Percentiles rank a stretch among this genome's conserved stretches.
phyloP scores from a whole-genome alignment of 1,140 invertebrate genomes.

The Cydia splendana region DNA sequence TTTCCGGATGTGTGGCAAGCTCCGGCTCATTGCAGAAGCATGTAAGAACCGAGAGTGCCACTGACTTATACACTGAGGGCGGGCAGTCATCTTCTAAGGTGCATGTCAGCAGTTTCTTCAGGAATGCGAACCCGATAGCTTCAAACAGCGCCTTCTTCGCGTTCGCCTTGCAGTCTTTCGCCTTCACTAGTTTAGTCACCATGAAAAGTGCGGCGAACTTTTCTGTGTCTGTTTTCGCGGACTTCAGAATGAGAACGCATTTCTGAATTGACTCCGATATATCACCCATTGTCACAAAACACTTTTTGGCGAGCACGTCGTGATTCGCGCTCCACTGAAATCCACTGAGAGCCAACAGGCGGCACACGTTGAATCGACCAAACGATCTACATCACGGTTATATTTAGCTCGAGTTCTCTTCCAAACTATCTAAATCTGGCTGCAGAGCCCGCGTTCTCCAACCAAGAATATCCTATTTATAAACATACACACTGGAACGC shows the following conservation, averaged over 20 bases:
- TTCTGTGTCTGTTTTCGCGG: conserved; percentile 91
- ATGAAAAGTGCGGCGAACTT: conserved; percentile 95
- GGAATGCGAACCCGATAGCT: conserved; percentile 92
- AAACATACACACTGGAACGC: conserved; percentile 69
- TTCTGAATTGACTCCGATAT: conserved; percentile 90
- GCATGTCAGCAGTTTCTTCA: conserved; percentile 88
- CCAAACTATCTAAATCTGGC: conserved; percentile 80
- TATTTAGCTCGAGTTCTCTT: conserved; percentile 77
- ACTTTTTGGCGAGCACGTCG: conserved; percentile 61
- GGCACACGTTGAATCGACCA: conserved; percentile 61
- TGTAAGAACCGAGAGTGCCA: conserved; percentile 91
- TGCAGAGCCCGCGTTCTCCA: conserved; percentile 76
- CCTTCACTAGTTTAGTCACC: conserved; percentile 92
- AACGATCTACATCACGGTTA: conserved; percentile 77
- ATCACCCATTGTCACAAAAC: conserved; percentile 79
- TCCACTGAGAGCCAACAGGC: conserved; percentile 40
- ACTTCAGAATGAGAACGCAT: conserved; percentile 88
- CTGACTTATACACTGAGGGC: conserved; percentile 92
- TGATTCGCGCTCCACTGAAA: conserved; percentile 69
- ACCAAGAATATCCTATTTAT: conserved; percentile 76
- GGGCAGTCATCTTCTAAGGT: conserved; percentile 90
- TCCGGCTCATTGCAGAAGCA: conserved; percentile 90
- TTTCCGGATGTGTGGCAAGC: conserved; percentile 89
- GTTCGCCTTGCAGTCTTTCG: conserved; percentile 85
- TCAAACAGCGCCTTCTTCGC: conserved; percentile 91